Evolutionary conservation across 2,113 vertebrate genomes (phyloP), one percentile per base, ranked within the genome.

Genomic region (Poecilia latipinna): DNA sequence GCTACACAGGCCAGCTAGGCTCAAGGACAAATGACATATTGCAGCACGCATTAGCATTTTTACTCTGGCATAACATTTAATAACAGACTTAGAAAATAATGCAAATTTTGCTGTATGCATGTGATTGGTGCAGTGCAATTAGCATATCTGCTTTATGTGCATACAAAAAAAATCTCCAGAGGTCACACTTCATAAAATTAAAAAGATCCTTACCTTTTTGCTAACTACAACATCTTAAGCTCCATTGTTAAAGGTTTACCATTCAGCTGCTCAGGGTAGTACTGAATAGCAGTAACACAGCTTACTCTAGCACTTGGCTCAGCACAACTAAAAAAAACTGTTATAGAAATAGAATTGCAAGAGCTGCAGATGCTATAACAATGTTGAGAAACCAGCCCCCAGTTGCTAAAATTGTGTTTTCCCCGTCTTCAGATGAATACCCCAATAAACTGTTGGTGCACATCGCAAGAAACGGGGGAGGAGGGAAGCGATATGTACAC

Each of bases 401-500:
- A 6, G 75, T 75, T 89, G 86, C 81, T 76, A 78, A 89, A 80
- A 89, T 83, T 90, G 83, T 85, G 72, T 86, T 84, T 88, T 82
- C 76, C 75, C 75, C 75, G 54, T 80, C 71, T 82, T 90, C 83
- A 75, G 80, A 89, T 85, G 85, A 89, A 86, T 86, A 85, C 81
- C 70, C 72, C 88, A 89, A 90, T 93, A 88, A 90, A 88, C 90
- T 91, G 90, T 89, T 88, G 86, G 82, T 89, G 93, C 88, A 89
- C 44, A 91, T 82, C 73, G 32, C 54, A 62, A 82, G 71, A 44
- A 75, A 29, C 65, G 42, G 68, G 26, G 61, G 67, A 65, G 22
- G 24, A 72, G 61, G 65, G 29, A 57, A 67, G 65, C 26, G 54
- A 63, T 67, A 68, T 72, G 64, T 67, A 80, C 72, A 84, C 61